Evolutionary conservation across 2,888 invertebrate genomes (phyloP), one percentile per base, ranked within the genome.

Genomic region (Temnothorax rugatulus): DNA sequence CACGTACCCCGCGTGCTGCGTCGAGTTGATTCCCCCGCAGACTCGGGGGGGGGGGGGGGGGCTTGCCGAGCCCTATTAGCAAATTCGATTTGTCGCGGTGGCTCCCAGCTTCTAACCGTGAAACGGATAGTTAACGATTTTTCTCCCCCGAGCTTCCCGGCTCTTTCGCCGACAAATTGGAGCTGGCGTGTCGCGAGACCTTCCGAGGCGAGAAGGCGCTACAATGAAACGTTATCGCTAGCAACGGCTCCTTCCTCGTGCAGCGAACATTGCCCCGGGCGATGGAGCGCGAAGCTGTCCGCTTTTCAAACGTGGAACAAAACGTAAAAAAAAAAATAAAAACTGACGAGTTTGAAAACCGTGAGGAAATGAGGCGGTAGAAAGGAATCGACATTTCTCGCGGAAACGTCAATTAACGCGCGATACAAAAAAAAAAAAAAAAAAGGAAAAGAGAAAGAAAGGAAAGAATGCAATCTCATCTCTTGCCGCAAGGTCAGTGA

Each of bases 31-130:
- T 83, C 73, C 73, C 84, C 52, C 47, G n/a, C 44, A 25, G 61
- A 69, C 59, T 83, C 71, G 69, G 52, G 25, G 15, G 34, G 34
- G 7, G 34, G 29, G 77, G 82, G 76, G 34, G 4, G 9, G 18
- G 25, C 44, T 25, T 15, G 61, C 77, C 68, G 63, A 74, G 52
- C 13, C 84, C 83, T 90, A 90, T 90, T 90, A 90, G 86, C 88
- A 88, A 90, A 90, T 90, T 90, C 88, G 90, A 90, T 87, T 90
- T 77, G 83, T 54, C 77, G 84, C 69, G 86, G 88, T 85, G 86
- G 86, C 84, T 7, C 85, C 85, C 74, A 13, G 47, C 44, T 13
- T 21, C 57, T 59, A 34, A 47, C 34, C 21, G 18, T 54, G 71
- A 71, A 47, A 71, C 79, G 44, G 57, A 34, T 47, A 71, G 79